Evolutionary conservation across 2,888 invertebrate species (phyloP).

Genomic region (Ophion obscuratus): DNA sequence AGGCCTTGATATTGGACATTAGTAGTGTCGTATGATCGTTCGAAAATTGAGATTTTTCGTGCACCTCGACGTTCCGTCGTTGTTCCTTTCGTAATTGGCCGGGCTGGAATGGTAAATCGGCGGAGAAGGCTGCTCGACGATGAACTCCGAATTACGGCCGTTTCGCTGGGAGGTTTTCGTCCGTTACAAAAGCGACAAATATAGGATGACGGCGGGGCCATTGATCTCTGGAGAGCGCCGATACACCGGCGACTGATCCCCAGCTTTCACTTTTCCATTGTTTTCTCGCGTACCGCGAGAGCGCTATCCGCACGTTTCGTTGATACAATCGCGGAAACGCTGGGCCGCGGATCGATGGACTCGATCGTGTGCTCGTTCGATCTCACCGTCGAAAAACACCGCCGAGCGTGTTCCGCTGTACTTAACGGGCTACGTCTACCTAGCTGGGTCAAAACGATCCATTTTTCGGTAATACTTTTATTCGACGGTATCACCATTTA

Average conservation of each 20-base stretch:
- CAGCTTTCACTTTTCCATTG: constrained; percentile 69
- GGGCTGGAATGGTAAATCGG: not conserved
- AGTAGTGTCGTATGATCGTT: too few relatives aligned
- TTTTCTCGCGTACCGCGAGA: constrained; percentile 31
- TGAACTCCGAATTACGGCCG: not conserved
- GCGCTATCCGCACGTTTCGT: constrained; percentile 25
- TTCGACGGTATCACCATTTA: too few relatives aligned
- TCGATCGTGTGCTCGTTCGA: constrained; percentile 43
- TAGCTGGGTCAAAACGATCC: too few relatives aligned
- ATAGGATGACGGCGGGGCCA: constrained; percentile 25
- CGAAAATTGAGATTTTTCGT: not conserved
- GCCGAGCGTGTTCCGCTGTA: constrained; percentile 4
- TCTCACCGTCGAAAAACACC: not conserved
- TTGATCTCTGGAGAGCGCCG: constrained; percentile 35
- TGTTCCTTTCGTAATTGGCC: not conserved
- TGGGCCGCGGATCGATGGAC: constrained; percentile 63
- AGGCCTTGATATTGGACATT: too few relatives aligned
- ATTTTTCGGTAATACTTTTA: too few relatives aligned
- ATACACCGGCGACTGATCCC: constrained; percentile 17
- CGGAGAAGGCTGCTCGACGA: not conserved
- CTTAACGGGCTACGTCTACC: not conserved
- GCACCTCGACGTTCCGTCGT: not conserved
- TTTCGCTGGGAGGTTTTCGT: not conserved
- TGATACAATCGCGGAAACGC: constrained; percentile 66
- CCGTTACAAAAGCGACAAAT: constrained; percentile 14